Conservation (phyloP, 2,113 vertebrate species). For the Cyrtonyx montezumae region DNA sequence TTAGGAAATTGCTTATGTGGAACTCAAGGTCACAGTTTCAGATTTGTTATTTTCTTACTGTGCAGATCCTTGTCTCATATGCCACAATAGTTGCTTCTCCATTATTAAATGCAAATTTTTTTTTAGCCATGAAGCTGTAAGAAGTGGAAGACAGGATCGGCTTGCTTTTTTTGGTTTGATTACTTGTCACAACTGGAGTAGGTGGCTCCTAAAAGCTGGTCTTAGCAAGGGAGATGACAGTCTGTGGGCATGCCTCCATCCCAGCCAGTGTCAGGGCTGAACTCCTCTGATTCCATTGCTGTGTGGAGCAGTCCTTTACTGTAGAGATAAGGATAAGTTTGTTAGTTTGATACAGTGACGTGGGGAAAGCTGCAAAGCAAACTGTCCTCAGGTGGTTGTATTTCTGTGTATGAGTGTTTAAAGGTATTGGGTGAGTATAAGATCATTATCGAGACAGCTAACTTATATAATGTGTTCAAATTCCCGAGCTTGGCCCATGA, state of each 20-base stretch:
- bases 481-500: neutral
- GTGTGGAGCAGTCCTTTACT: neutral
- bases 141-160: fast-evolving
- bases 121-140: neutral
- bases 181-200: neutral
- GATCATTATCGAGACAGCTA: neutral
- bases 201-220: neutral
- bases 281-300: neutral
- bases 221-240: neutral
- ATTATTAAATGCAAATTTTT: neutral
- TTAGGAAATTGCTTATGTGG: neutral
- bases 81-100: neutral
- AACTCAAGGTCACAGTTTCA: neutral
- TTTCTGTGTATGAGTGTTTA: neutral
- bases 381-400: neutral
- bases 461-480: neutral
- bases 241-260: neutral
- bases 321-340: neutral
- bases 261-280: neutral
- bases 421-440: neutral
- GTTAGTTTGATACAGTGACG: neutral
- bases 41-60: neutral
- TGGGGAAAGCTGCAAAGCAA: neutral
- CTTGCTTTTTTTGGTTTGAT: neutral
- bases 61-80: neutral